Percentiles rank a stretch among this genome's conserved stretches.
Evolutionary conservation across 2,113 vertebrate species (phyloP).

Genomic region (Ictalurus furcatus): DNA sequence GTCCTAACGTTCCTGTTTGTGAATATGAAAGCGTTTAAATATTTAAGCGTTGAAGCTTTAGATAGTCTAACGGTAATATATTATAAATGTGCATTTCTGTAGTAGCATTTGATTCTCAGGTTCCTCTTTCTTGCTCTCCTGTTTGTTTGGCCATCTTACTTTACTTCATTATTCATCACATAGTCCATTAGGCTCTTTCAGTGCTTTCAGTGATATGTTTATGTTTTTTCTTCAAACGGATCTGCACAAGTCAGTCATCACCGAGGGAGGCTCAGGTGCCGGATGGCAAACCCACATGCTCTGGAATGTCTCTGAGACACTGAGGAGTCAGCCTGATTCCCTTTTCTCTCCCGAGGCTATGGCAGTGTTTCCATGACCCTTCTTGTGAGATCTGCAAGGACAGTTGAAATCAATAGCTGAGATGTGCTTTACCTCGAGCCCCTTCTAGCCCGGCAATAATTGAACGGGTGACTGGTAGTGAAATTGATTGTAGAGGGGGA

Average conservation of each 20-base stretch:
- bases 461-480: constrained; percentile 1
- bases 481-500: constrained; percentile 37
- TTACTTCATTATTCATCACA: constrained; percentile 36
- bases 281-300: constrained; percentile 55
- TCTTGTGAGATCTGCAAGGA: constrained; percentile 9
- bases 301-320: constrained; percentile 42
- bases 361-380: constrained; percentile 22
- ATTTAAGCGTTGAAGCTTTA: neutral
- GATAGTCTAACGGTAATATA: neutral
- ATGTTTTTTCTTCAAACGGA: constrained; percentile 43
- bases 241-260: constrained; percentile 55
- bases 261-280: constrained; percentile 44
- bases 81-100: constrained; percentile 1
- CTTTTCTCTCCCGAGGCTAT: neutral
- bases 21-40: neutral
- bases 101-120: neutral
- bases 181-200: constrained; percentile 32
- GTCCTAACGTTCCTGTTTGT: neutral
- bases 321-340: constrained; percentile 28
- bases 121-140: neutral
- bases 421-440: constrained; percentile 5
- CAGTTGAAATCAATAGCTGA: constrained; percentile 43
- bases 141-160: constrained; percentile 4
- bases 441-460: constrained; percentile 10
- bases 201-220: constrained; percentile 20